Percentiles rank a stretch among this genome's conserved stretches.
Conservation (phyloP, 2,797 vertebrate species). For the Varecia variegata region DNA sequence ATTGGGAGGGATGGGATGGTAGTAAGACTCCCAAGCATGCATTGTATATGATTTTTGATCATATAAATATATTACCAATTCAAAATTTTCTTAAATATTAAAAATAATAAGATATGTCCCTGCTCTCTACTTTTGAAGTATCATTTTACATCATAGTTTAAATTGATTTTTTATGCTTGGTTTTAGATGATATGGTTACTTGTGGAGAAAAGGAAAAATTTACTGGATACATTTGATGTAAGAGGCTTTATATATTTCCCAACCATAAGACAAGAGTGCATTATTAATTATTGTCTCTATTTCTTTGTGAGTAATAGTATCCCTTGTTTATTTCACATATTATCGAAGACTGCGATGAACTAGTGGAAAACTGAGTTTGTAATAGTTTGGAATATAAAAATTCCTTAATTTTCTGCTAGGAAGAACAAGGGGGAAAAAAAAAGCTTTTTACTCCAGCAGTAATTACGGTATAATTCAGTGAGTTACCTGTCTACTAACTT, state of each 20-base stretch:
- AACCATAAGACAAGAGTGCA: background rate
- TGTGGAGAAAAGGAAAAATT: background rate
- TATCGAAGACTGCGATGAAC: background rate
- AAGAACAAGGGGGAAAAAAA: background rate
- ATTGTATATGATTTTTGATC: conserved; percentile 8
- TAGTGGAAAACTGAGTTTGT: conserved; percentile 9
- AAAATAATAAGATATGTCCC: background rate
- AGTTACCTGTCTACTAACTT: background rate
- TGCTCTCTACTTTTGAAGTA: background rate
- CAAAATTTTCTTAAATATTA: background rate
- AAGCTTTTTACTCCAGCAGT: background rate
- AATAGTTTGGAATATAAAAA: conserved; percentile 1
- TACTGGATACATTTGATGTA: background rate
- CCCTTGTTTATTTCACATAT: background rate
- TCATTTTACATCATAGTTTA: conserved; percentile 2
- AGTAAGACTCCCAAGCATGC: background rate
- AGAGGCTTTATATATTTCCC: background rate
- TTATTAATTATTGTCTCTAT: background rate
- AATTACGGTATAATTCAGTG: background rate
- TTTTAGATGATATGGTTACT: background rate
- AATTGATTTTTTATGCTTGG: background rate
- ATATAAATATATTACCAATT: background rate
- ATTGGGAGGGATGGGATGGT: background rate
- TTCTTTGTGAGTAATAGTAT: background rate
- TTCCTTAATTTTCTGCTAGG: conserved; percentile 17